These are phyloP conservation scores for Sebastes miniatus DNA, from an alignment of 2,797 vertebrate species.

Conservation along the genomic window DNA sequence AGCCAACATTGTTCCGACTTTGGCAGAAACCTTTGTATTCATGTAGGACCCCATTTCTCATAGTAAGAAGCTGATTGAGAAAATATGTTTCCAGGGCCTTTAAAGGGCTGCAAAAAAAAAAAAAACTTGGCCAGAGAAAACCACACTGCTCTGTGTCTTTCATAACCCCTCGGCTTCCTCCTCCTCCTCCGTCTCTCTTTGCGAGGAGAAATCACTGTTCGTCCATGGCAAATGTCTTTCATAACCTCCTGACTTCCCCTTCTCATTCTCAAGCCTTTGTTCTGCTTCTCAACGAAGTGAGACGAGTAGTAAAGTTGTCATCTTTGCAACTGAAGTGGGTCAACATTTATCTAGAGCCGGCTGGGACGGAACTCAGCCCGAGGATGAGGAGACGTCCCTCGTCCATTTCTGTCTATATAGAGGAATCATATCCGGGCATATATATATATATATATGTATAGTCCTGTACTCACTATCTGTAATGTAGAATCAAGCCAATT, in stretches of 20 bases:
- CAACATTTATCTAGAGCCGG: constrained; percentile 54
- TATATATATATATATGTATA: too few species aligned
- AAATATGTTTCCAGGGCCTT: constrained; percentile 13
- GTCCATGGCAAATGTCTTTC: constrained; percentile 33
- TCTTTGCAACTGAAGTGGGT: constrained; percentile 59
- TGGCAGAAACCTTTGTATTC: neutral
- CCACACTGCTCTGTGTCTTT: constrained; percentile 16
- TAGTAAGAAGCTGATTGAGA: constrained; percentile 1
- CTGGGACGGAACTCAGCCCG: constrained; percentile 22
- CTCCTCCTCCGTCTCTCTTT: neutral
- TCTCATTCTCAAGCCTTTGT: constrained; percentile 3
- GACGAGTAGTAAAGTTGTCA: constrained; percentile 56
- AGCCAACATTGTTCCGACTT: neutral
- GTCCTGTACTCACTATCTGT: neutral
- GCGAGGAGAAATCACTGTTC: neutral
- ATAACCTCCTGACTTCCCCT: constrained; percentile 25
- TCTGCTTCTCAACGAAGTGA: constrained; percentile 2
- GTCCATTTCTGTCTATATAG: neutral
- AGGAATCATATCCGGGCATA: neutral
- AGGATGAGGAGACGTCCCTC: constrained; percentile 22
- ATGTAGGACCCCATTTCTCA: neutral
- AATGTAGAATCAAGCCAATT: neutral
- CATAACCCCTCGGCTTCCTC: constrained; percentile 7
- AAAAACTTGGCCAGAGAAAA: neutral
- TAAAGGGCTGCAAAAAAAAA: neutral